phyloP scores from a whole-genome alignment of 37 sponge, comb jelly and placozoan species.

The Geodia barretti region DNA sequence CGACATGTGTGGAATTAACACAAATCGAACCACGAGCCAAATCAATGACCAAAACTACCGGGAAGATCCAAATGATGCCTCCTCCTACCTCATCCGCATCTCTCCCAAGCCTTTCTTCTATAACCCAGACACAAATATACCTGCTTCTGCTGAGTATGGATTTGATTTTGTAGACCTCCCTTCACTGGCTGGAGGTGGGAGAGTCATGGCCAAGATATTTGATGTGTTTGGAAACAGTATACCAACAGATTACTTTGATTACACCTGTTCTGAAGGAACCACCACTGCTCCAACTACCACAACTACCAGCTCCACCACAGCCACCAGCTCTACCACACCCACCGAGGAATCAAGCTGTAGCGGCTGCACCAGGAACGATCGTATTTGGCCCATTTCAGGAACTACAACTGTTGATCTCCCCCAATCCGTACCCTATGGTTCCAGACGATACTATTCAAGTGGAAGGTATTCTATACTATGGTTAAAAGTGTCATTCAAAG shows the following conservation, averaged over 20 bases:
- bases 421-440: neutral
- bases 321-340: no score
- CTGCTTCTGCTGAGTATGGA: neutral
- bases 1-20: neutral
- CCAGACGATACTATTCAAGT: no score
- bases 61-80: neutral
- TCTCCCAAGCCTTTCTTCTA: neutral
- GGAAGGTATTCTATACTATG: no score
- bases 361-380: constrained; percentile 3
- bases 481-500: no score
- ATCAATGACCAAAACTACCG: neutral
- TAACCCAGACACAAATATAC: neutral
- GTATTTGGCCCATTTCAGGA: neutral
- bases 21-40: neutral
- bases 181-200: neutral
- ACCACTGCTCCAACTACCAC: no score
- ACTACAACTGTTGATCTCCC: constrained; percentile 1
- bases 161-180: neutral
- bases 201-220: neutral
- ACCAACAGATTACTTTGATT: no score
- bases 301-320: no score
- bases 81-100: neutral
- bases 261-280: neutral
- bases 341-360: no score
- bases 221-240: neutral